Evolutionary conservation across 2,113 vertebrate species (phyloP), one percentile per base, ranked within the genome.

Genomic region (Anhinga anhinga): DNA sequence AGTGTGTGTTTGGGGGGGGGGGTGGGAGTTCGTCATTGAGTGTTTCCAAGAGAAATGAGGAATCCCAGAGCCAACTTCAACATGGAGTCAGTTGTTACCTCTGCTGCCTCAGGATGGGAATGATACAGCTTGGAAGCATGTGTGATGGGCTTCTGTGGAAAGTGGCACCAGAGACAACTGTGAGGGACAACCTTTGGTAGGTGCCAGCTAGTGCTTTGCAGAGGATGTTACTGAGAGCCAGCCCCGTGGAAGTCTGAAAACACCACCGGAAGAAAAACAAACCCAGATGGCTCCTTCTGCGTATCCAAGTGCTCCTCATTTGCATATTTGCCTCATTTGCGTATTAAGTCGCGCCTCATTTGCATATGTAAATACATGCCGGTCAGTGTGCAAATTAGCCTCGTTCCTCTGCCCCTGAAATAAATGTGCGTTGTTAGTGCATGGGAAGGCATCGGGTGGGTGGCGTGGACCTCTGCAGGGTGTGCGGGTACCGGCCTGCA

Each of bases 351-450:
- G 86, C 19, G 79, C 91, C 94, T 97, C 93, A 56, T 97, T 95
- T 94, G 97, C 96, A 82, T 97, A 95, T 98, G 97, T 97, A 97
- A 96, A 97, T 97, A 97, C 92, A 94, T 92, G 96, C 97, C 93
- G 78, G 95, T 97, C 97, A 90, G 96, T 97, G 97, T 98, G 96
- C 96, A 97, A 96, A 96, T 88, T 52, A 79, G 91, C 94, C 96
- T 94, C 55, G 62, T 96, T 93, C 93, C 95, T 96, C 95, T 70
- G 95, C 87, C 88, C 91, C 92, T 95, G 91, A 77, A 77, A 56
- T 90, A 38, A 69, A 20, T 56, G 86, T 92, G 86, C 1, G 2
- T 77, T 67, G 66, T 96, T 69, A 32, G 79, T 82, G 82, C 3
- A 67, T 81, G 94, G 88, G 92, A 77, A 78, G 88, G 91, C 85